Evolutionary conservation across 2,113 vertebrate species (phyloP), one percentile per base, ranked within the genome.

Genomic region (Muntiacus muntjak): DNA sequence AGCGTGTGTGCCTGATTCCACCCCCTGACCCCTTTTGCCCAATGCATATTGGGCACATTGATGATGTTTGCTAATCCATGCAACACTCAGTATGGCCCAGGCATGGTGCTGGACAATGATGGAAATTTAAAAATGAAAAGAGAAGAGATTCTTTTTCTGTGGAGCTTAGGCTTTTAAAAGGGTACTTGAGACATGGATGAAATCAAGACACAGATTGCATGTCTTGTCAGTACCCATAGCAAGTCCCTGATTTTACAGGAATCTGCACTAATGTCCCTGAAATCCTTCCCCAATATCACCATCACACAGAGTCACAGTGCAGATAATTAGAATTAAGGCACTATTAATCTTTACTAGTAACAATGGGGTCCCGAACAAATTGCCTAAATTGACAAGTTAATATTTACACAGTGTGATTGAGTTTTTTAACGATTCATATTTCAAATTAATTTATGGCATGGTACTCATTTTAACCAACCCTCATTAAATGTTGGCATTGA

Each of bases 271-370:
- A 71, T 19, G 6, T 60, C n/a, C 33, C 40, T 96, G n/a, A 82
- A 94, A n/a, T 83, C 40, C 57, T 90, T 90, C 52, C 62, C 14
- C 55, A 81, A 2, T 82, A n/a, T 47, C 64, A 74, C 45, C 10
- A n/a, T 89, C 79, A 79, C n/a, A 57, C 47, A 95, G 16, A 94
- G 28, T 67, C 67, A 71, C 23, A 74, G 12, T 85, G 52, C 16
- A 93, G n/a, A 95, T 93, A 54, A 79, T 93, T 93, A 91, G 60
- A 92, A 90, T 33, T 30, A 87, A 86, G 47, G 10, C 8, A 33
- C 25, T 88, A 17, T 64, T 95, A 64, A 86, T 97, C 93, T 86
- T 87, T 76, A 57, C 62, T 95, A 86, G 54, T 58, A 40, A 93
- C 60, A 83, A 84, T 26, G 52, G 86, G 6, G 17, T 90, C 86